These are phyloP conservation scores for Macaria liturata DNA, from an alignment of 2,888 invertebrate genomes.

Conservation along the genomic window DNA sequence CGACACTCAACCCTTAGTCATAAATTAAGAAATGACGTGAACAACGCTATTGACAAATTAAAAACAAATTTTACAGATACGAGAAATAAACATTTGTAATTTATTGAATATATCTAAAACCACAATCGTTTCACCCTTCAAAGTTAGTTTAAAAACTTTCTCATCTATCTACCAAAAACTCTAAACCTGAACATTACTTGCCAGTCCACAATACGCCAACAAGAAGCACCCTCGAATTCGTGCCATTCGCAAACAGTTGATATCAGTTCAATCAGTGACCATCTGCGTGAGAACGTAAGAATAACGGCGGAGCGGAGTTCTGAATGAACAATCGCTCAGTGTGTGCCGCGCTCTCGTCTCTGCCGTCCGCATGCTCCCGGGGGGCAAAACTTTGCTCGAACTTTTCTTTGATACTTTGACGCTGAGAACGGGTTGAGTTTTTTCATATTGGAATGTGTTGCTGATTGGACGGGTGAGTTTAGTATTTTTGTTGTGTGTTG, in stretches of 20 bases:
- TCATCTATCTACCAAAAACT: no score
- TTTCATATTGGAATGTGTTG: conserved; percentile 21
- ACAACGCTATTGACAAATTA: no score
- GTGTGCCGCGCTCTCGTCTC: conserved; percentile 64
- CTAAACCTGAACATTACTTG: no score
- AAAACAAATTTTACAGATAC: no score
- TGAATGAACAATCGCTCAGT: conserved; percentile 79
- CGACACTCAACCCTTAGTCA: no score
- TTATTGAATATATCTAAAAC: no score
- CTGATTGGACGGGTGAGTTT: conserved; percentile 28
- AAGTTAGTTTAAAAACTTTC: no score
- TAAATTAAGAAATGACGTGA: no score
- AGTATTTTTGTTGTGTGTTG: conserved; percentile 5
- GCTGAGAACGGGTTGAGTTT: conserved; percentile 33
- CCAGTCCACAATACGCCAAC: no score
- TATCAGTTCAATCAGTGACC: conserved; percentile 63
- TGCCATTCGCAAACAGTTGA: conserved; percentile 16
- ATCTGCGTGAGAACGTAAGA: conserved; percentile 82
- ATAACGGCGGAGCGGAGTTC: conserved; percentile 68
- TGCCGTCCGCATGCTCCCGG: conserved; percentile 59
- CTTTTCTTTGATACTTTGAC: conserved; percentile 23
- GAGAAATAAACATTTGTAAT: no score
- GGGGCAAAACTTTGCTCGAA: conserved; percentile 59
- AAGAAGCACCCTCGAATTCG: background rate
- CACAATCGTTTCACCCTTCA: no score